Conservation (phyloP, 2,797 vertebrate species). For the Bradypus variegatus region DNA sequence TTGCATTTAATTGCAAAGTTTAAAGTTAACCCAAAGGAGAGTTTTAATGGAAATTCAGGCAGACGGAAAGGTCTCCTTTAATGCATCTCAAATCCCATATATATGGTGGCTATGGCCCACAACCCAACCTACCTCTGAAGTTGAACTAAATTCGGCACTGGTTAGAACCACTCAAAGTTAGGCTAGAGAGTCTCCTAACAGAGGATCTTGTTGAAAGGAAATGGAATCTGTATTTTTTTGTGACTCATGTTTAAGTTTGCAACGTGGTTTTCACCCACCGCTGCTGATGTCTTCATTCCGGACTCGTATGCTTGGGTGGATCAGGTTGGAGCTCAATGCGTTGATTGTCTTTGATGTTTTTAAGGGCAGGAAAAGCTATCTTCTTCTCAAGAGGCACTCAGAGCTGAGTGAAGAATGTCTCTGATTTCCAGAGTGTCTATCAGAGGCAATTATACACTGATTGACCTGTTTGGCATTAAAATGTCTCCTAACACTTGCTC, state of each 20-base stretch:
- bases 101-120: fast-evolving
- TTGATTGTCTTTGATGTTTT: constrained; percentile 71
- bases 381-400: constrained; percentile 65
- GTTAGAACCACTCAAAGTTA: fast-evolving
- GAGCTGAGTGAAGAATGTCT: constrained; percentile 59
- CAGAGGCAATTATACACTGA: constrained; percentile 68
- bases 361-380: constrained; percentile 59
- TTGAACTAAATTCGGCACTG: fast-evolving
- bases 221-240: neutral
- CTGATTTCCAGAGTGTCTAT: constrained; percentile 70
- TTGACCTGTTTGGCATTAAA: constrained; percentile 59
- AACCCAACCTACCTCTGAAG: fast-evolving
- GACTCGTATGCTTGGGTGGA: neutral
- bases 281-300: neutral
- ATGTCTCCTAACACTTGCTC: constrained; percentile 34
- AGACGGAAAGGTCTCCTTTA: too few species aligned
- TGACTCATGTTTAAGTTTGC: fast-evolving
- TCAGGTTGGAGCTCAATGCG: constrained; percentile 47
- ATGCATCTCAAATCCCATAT: fast-evolving
- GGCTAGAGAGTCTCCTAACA: neutral
- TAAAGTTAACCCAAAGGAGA: neutral
- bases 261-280: fast-evolving
- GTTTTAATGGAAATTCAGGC: neutral
- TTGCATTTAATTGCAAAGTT: neutral
- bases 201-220: neutral